Percentiles rank a stretch among this genome's conserved stretches.
These are phyloP conservation scores for Pithys albifrons DNA, from an alignment of 2,113 vertebrate genomes.

Conservation along the genomic window DNA sequence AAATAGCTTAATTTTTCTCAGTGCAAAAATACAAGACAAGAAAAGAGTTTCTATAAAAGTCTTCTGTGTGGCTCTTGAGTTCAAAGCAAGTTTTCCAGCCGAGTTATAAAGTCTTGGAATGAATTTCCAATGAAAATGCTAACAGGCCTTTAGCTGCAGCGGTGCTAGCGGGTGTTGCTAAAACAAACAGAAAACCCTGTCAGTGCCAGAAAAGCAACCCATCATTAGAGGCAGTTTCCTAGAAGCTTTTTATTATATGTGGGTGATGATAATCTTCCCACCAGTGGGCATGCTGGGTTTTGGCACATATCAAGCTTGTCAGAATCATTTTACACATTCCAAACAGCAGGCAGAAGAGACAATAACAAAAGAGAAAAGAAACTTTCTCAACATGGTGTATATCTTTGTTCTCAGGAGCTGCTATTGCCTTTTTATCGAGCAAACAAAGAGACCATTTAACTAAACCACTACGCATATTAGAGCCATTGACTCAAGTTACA, in stretches of 20 bases:
- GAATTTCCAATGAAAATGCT: constrained; percentile 60
- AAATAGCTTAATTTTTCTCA: background rate
- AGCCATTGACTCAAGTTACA: background rate
- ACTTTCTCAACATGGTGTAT: constrained; percentile 10
- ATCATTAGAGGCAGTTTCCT: constrained; percentile 36
- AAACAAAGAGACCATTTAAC: constrained; percentile 37
- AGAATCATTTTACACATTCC: constrained; percentile 55
- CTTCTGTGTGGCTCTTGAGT: constrained; percentile 30
- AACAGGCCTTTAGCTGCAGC: constrained; percentile 38
- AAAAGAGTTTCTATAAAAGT: background rate
- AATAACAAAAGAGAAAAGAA: constrained; percentile 55
- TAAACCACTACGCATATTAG: background rate
- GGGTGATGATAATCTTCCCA: constrained; percentile 63
- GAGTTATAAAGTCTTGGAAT: constrained; percentile 49
- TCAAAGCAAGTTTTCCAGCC: constrained; percentile 56
- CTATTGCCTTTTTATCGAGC: background rate
- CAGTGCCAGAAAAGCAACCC: constrained; percentile 35
- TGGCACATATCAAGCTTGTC: constrained; percentile 61
- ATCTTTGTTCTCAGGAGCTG: background rate
- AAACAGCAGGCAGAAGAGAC: constrained; percentile 50
- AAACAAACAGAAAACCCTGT: constrained; percentile 49
- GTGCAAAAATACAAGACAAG: background rate
- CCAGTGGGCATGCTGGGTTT: constrained; percentile 43
- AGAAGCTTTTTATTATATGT: constrained; percentile 61
- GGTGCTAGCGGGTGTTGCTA: constrained; percentile 42